Percentiles rank a stretch among this genome's conserved stretches.
phyloP scores from a whole-genome alignment of 2,797 vertebrate species.

The Squalus acanthias region DNA sequence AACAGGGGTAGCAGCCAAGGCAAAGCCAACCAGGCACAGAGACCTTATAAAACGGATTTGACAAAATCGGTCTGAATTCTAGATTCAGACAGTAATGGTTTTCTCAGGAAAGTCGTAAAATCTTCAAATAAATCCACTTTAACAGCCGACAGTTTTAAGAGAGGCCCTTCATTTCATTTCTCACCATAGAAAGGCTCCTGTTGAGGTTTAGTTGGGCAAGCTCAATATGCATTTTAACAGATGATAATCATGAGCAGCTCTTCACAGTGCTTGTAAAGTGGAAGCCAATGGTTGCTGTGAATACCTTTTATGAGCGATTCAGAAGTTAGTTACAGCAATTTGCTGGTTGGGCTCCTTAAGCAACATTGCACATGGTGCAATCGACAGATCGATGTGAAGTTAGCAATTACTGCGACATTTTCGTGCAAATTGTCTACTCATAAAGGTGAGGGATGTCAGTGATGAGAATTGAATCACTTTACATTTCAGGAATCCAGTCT shows the following conservation, averaged over 20 bases:
- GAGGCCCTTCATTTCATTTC: conserved; percentile 23
- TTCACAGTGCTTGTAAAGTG: conserved; percentile 23
- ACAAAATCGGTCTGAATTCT: conserved; percentile 33
- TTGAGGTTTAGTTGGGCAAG: background rate
- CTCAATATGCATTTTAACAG: conserved; percentile 19
- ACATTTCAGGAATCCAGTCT: too few species aligned
- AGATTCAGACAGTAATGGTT: conserved; percentile 28
- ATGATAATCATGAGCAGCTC: background rate
- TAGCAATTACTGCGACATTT: background rate
- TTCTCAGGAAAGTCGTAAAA: conserved; percentile 36
- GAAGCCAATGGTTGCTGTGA: conserved; percentile 15
- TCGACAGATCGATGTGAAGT: background rate
- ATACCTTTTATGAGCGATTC: background rate
- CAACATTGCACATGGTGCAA: background rate
- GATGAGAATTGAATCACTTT: background rate
- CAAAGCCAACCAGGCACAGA: conserved; percentile 24
- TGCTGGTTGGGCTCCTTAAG: background rate
- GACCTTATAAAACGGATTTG: conserved; percentile 34
- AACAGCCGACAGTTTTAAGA: conserved; percentile 33
- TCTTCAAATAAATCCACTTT: conserved; percentile 37
- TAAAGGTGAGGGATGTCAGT: background rate
- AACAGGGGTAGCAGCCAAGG: background rate
- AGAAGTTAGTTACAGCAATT: background rate
- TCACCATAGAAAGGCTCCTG: conserved; percentile 26
- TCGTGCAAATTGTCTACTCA: background rate